Evolutionary conservation across 2,888 invertebrate genomes (phyloP), one percentile per base, ranked within the genome.

Genomic region (Harpagoxenus sublaevis): DNA sequence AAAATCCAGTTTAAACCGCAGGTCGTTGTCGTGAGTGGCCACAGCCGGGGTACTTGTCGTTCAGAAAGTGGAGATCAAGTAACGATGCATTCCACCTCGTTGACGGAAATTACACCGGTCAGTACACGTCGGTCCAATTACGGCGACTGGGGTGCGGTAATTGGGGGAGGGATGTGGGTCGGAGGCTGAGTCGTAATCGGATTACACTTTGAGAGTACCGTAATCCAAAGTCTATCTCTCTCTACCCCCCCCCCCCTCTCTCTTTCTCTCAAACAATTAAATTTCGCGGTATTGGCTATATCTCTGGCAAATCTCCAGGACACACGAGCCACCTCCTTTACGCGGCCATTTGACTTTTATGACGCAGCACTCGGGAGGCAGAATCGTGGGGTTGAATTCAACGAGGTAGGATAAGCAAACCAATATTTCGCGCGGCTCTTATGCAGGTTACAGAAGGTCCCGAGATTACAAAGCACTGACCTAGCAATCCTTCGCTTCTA

Each of bases 141-240:
- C 89, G 74, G 60, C 53, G 84, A 42, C 62, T 73, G 79, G 85
- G 70, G 57, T 68, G 70, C 51, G 75, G 83, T 89, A 91, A 91
- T 89, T 86, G 87, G 87, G 84, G 66, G 63, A 60, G 62, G n/a
- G 78, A 23, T 39, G 66, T 66, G 55, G 65, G 35, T 79, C 31
- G 48, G 66, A 71, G 84, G 75, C 85, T 51, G 73, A 81, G 66
- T 85, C 79, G 79, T 91, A 91, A 91, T 89, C 89, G 84, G 88
- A 91, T 91, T 90, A 91, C 78, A 86, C 79, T 85, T 68, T 63
- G 88, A 86, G 89, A 77, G 88, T 75, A 70, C 77, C 73, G 70
- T 88, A 89, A 90, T 90, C 84, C 84, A 48, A 88, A 87, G 84
- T 79, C 71, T 3, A 39, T 15, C 35, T 18, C 57, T 31, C 60